Conservation (phyloP, 2,797 vertebrate genomes). For the Epinephelus coioides region DNA sequence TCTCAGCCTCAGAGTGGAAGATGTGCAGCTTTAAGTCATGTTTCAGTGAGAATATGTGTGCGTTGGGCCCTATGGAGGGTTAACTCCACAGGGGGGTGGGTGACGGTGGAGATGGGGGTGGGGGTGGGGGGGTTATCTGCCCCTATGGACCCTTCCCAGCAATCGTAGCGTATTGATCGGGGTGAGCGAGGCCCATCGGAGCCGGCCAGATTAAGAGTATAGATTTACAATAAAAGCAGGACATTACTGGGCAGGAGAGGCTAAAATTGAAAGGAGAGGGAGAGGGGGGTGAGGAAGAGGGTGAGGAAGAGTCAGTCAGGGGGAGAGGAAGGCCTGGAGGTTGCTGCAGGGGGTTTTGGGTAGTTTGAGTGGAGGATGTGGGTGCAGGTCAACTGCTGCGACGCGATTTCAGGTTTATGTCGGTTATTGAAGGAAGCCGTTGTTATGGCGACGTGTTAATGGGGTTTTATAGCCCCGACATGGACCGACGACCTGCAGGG, state of each 20-base stretch:
- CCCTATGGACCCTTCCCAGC: slow-evolving; percentile 84
- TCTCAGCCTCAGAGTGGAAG: too few species aligned
- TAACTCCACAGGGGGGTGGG: slow-evolving; percentile 38
- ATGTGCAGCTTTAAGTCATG: too few species aligned
- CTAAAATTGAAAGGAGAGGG: slow-evolving; percentile 74
- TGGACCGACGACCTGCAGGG: neutral
- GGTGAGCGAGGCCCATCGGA: slow-evolving; percentile 79
- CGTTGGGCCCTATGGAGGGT: slow-evolving; percentile 37
- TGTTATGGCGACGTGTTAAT: slow-evolving; percentile 36
- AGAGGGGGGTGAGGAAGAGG: neutral
- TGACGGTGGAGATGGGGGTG: neutral
- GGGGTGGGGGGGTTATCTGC: slow-evolving; percentile 74
- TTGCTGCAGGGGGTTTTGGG: slow-evolving; percentile 57
- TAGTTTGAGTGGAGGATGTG: slow-evolving; percentile 27
- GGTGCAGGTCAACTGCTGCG: slow-evolving; percentile 41
- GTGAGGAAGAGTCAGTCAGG: neutral
- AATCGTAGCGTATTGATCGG: slow-evolving; percentile 82
- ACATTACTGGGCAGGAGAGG: slow-evolving; percentile 83
- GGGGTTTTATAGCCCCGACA: slow-evolving; percentile 25
- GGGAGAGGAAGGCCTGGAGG: slow-evolving; percentile 23
- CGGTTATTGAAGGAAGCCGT: slow-evolving; percentile 28
- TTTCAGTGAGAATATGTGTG: slow-evolving; percentile 4
- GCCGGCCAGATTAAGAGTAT: slow-evolving; percentile 88
- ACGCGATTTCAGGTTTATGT: slow-evolving; percentile 38
- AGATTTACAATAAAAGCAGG: slow-evolving; percentile 89